Base-by-base conservation (phyloP, 2,797 vertebrate species). In the Spinus pinus region DNA sequence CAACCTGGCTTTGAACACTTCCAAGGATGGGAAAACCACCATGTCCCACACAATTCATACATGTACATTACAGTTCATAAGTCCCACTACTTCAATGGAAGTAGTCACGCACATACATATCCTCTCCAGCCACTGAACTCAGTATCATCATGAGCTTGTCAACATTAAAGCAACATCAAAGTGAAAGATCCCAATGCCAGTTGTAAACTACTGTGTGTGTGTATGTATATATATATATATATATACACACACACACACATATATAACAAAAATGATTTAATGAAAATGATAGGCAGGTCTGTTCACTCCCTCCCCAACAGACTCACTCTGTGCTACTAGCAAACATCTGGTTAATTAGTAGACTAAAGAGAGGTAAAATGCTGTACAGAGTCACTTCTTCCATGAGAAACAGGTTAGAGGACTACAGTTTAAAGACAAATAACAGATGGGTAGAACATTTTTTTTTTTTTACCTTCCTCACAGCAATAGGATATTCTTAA, bases 141-240 rank as follows among this genome's bases (percentile, higher is more conserved):
- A 39, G 42, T 88, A 73, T 93, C 70, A 96, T 47, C 51, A 47
- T 58, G 91, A 90, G 71, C 70, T 84, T 81, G 78, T 82, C 58
- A 86, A 39, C 7, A 20, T 17, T 51, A 79, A 61, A 9, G 19
- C 33, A 79, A 44, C 58, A 72, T 75, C 66, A 81, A 62, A 92
- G 47, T 49, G 35, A 46, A 86, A 81, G 42, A 81, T 46, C 35
- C 70, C 39, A 27, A 17, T 66, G 53, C 24, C 35, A 44, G 44
- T 35, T 65, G 14, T 25, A 88, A 81, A 67, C 24, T 80, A 46
- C 41, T 51, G 19, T 14, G 8, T 10, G 11, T 37, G 37, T 39
- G 37, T 37, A 4, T 37, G 12, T 37, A 12, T 37, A 37, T 18
- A 3, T 10, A 9, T 14, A 13, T 27, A 7, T 22, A 15, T 15